Evolutionary conservation across 1,140 invertebrate genomes (phyloP).

Genomic region (Apocrypta bakeri): DNA sequence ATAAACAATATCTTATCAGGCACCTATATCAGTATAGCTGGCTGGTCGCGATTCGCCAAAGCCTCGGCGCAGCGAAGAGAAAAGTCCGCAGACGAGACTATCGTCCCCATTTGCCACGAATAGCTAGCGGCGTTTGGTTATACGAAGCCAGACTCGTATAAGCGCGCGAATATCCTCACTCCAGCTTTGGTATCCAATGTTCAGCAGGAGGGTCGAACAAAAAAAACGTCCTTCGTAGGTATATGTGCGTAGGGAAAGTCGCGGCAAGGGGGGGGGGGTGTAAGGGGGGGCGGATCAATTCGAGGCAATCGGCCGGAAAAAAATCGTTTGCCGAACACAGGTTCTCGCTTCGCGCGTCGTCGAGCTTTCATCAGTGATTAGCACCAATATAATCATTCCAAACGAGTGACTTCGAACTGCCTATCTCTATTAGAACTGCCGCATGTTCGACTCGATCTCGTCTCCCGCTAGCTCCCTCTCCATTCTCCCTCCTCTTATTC

Average conservation of each 20-base stretch:
- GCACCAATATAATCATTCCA: constrained; percentile 43
- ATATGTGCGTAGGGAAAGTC: neutral
- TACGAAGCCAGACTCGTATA: neutral
- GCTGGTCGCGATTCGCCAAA: no score
- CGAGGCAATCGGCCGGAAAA: constrained; percentile 30
- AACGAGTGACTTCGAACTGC: constrained; percentile 32
- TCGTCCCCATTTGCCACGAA: neutral
- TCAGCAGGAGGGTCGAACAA: neutral
- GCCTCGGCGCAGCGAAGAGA: neutral
- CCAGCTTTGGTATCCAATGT: neutral
- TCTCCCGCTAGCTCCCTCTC: no score
- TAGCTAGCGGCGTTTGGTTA: neutral
- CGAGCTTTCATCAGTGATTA: constrained; percentile 40
- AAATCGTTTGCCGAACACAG: constrained; percentile 27
- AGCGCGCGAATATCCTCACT: neutral
- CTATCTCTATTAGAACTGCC: constrained; percentile 22
- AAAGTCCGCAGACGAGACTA: neutral
- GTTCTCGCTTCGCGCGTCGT: constrained; percentile 35
- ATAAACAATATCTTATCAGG: no score
- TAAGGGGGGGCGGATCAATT: constrained; percentile 1
- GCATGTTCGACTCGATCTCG: neutral
- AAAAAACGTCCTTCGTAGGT: neutral
- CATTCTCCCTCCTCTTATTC: neutral
- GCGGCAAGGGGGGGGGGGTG: neutral
- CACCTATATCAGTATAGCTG: no score